Evolutionary conservation across 1,140 invertebrate genomes (phyloP).

Genomic region (Pararge aegeria): DNA sequence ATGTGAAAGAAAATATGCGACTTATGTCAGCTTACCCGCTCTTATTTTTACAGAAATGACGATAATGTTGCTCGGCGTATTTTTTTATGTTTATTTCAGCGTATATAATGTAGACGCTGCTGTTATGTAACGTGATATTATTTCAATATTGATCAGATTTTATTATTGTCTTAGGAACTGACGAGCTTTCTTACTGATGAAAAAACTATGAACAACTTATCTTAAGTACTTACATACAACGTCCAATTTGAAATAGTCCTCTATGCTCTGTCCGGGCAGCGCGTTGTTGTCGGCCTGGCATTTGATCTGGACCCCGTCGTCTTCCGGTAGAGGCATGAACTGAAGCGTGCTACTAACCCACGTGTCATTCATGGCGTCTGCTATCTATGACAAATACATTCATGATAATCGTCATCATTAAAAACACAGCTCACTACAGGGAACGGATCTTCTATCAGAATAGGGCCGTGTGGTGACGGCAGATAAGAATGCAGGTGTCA

Average conservation of each 20-base stretch:
- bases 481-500: too few species aligned
- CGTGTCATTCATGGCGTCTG: conserved; percentile 83
- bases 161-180: too few species aligned
- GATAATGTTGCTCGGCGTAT: background rate
- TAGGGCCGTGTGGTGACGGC: too few species aligned
- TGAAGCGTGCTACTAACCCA: conserved; percentile 88
- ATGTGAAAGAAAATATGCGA: conserved; percentile 19
- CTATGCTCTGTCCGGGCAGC: conserved; percentile 85
- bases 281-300: conserved; percentile 92
- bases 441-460: too few species aligned
- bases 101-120: too few species aligned
- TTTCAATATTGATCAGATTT: too few species aligned
- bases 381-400: too few species aligned
- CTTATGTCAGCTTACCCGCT: conserved; percentile 5
- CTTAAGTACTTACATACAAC: conserved; percentile 90
- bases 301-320: conserved; percentile 89
- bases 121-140: background rate
- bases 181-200: too few species aligned
- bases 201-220: too few species aligned
- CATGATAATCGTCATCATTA: too few species aligned
- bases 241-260: conserved; percentile 90
- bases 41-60: conserved; percentile 5
- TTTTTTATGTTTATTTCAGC: background rate
- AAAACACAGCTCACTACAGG: too few species aligned
- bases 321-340: conserved; percentile 90